phyloP scores from a whole-genome alignment of 2,113 vertebrate species.

The Hippotragus niger region DNA sequence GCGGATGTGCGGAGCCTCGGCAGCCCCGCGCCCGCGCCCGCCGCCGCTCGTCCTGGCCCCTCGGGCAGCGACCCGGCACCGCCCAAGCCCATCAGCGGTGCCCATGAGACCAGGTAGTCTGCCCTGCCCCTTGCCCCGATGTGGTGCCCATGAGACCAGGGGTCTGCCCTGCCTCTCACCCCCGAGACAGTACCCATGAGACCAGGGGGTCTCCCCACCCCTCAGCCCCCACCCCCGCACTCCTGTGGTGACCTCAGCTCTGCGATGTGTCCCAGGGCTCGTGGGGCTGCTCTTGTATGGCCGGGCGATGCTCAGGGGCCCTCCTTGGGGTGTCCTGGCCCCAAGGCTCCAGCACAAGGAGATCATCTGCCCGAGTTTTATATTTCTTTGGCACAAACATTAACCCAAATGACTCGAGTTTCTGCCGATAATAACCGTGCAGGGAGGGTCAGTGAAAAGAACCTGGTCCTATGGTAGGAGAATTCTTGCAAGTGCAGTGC shows the following conservation, averaged over 20 bases:
- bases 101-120: constrained; percentile 86
- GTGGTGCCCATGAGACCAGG: constrained; percentile 73
- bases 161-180: constrained; percentile 68
- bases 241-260: not conserved
- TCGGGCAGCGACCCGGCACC: constrained; percentile 85
- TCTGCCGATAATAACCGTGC: not conserved
- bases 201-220: not conserved
- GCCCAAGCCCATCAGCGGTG: constrained; percentile 88
- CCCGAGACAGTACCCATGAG: not conserved
- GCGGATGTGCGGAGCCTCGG: constrained; percentile 92
- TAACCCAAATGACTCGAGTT: not conserved
- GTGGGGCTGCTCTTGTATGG: not conserved
- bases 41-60: constrained; percentile 85
- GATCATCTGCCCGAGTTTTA: not conserved
- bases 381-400: not conserved
- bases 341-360: not conserved
- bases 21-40: constrained; percentile 75
- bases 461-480: fast-evolving
- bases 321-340: not conserved
- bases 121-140: not conserved
- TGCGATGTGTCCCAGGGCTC: not conserved
- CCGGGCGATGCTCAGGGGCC: not conserved
- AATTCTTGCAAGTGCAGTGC: fast-evolving
- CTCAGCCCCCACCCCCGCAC: not conserved
- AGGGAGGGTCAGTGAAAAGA: not conserved